These are phyloP conservation scores for Choreutis nemorana DNA, from an alignment of 2,888 invertebrate species.

Conservation along the genomic window DNA sequence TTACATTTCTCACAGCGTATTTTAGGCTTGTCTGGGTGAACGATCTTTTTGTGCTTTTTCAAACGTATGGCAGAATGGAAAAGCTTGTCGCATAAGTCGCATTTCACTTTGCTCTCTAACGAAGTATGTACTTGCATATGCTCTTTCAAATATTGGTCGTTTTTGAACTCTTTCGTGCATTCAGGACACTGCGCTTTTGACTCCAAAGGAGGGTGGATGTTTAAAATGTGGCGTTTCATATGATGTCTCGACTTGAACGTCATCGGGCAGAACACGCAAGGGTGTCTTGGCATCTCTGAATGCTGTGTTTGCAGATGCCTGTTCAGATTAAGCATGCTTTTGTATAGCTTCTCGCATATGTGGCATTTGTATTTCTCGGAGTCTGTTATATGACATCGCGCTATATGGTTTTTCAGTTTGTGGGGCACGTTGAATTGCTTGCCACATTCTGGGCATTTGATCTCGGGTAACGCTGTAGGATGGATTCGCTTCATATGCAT, in stretches of 20 bases:
- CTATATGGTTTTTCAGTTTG: constrained; percentile 46
- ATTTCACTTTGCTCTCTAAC: constrained; percentile 44
- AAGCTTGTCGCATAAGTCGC: constrained; percentile 49
- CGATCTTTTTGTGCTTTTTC: constrained; percentile 55
- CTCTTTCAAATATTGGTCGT: constrained; percentile 52
- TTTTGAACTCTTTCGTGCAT: constrained; percentile 53
- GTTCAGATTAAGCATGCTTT: constrained; percentile 41
- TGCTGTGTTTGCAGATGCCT: constrained; percentile 48
- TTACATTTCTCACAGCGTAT: constrained; percentile 47
- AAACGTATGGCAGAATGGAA: constrained; percentile 49
- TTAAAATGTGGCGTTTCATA: constrained; percentile 52
- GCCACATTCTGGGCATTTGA: constrained; percentile 47
- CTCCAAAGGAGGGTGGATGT: constrained; percentile 53
- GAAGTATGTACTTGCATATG: constrained; percentile 57
- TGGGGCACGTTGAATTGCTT: constrained; percentile 49
- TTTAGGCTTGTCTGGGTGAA: constrained; percentile 49
- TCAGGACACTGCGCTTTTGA: constrained; percentile 53
- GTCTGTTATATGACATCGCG: constrained; percentile 31
- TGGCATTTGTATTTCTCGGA: constrained; percentile 46
- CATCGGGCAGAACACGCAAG: constrained; percentile 53
- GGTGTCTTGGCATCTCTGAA: constrained; percentile 39
- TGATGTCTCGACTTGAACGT: constrained; percentile 54
- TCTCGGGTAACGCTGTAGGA: constrained; percentile 42
- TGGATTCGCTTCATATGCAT: constrained; percentile 51
- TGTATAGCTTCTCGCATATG: constrained; percentile 44